A percentile compares a stretch with the other conserved stretches of the same genome.
Evolutionary conservation across 2,113 vertebrate species (phyloP).

Genomic region (Dasypus novemcinctus): DNA sequence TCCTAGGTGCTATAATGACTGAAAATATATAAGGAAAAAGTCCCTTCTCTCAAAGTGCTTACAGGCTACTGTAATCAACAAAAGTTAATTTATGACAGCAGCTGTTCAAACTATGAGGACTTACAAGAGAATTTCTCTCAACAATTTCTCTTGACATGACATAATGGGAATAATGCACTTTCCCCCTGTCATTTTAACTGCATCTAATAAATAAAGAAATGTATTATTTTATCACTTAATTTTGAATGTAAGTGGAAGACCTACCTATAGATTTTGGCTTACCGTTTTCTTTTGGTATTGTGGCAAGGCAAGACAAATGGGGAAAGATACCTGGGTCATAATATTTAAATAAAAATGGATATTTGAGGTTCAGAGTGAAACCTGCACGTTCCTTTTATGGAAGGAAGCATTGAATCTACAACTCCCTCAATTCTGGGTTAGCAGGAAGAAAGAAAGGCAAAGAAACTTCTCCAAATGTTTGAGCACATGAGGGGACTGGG

Average conservation of each 20-base stretch:
- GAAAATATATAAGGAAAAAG: not conserved
- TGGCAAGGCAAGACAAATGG: not conserved
- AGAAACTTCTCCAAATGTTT: not conserved
- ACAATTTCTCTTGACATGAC: not conserved
- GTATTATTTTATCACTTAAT: not conserved
- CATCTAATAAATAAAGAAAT: not conserved
- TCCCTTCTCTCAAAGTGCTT: not conserved
- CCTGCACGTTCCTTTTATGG: not conserved
- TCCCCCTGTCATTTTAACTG: not conserved
- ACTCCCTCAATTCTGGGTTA: not conserved
- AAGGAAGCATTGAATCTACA: not conserved
- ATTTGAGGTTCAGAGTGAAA: not conserved
- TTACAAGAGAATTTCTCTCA: not conserved
- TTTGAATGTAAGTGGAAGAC: not conserved
- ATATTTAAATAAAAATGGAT: not conserved
- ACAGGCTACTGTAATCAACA: not conserved
- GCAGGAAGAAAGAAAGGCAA: not conserved
- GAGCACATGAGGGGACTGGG: not conserved
- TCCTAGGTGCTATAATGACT: not conserved
- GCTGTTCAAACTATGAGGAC: not conserved
- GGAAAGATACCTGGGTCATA: not conserved
- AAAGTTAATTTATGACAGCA: not conserved
- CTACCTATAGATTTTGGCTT: not conserved
- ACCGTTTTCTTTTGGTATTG: not conserved
- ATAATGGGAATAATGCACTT: not conserved